phyloP scores from a whole-genome alignment of 2,888 invertebrate species.

The Agrochola litura region DNA sequence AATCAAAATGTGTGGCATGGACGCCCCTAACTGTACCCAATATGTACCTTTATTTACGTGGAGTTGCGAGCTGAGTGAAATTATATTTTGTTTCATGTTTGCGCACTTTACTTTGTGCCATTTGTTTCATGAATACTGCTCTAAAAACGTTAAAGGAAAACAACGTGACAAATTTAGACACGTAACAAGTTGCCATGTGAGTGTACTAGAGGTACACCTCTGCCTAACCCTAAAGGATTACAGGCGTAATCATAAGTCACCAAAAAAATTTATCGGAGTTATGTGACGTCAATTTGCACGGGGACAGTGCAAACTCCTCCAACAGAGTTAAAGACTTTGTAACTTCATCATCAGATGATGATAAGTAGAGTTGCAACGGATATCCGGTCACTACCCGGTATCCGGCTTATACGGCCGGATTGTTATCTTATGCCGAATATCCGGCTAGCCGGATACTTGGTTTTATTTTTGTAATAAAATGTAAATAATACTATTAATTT shows the following conservation, averaged over 20 bases:
- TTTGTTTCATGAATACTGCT: neutral
- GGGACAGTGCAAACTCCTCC: no score
- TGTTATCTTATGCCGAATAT: no score
- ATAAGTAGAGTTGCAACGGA: no score
- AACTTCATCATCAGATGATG: no score
- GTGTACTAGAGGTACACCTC: neutral
- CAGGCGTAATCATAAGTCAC: neutral
- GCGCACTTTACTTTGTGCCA: slow-evolving; percentile 13
- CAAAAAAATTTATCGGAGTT: neutral
- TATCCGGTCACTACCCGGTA: no score
- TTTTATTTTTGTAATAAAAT: no score
- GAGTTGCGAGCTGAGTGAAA: slow-evolving; percentile 36
- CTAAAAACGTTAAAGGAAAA: neutral
- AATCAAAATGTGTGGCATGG: slow-evolving; percentile 74
- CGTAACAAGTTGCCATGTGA: neutral
- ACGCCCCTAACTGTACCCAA: slow-evolving; percentile 64
- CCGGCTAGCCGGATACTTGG: no score
- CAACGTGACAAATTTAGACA: neutral
- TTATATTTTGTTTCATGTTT: slow-evolving; percentile 43
- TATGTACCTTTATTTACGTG: slow-evolving; percentile 57
- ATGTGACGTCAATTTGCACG: neutral
- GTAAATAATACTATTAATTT: no score
- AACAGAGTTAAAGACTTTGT: neutral
- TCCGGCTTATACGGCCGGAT: no score
- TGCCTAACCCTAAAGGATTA: neutral